Evolutionary conservation across 2,888 invertebrate genomes (phyloP).

Genomic region (Agrotis segetum): DNA sequence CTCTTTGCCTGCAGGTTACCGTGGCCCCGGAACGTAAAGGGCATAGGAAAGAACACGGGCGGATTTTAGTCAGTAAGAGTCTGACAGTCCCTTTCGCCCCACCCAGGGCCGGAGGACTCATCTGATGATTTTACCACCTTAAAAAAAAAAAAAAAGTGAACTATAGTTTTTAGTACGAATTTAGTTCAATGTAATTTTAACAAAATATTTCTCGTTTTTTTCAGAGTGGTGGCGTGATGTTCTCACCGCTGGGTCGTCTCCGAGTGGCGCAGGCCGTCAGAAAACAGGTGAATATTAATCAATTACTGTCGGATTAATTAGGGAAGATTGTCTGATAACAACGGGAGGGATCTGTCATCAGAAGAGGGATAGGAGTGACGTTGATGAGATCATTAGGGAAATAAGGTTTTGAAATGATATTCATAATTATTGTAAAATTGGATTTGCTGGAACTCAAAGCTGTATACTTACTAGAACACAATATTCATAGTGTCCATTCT

Average conservation of each 20-base stretch:
- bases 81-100: too few relatives aligned
- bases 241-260: slow-evolving; percentile 87
- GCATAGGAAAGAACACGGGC: too few relatives aligned
- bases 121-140: too few relatives aligned
- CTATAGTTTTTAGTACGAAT: too few relatives aligned
- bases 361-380: neutral
- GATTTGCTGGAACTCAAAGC: neutral
- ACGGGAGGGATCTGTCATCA: slow-evolving; percentile 17
- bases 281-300: slow-evolving; percentile 82
- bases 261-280: slow-evolving; percentile 89
- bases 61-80: too few relatives aligned
- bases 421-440: neutral
- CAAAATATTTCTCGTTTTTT: slow-evolving; percentile 62
- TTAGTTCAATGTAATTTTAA: too few relatives aligned
- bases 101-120: too few relatives aligned
- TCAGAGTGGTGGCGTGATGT: slow-evolving; percentile 90
- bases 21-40: too few relatives aligned
- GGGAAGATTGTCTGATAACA: slow-evolving; percentile 1
- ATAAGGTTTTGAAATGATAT: neutral
- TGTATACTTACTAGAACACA: neutral
- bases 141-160: too few relatives aligned
- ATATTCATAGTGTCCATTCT: too few relatives aligned
- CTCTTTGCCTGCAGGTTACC: too few relatives aligned
- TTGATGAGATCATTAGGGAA: slow-evolving; percentile 12
- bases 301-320: slow-evolving; percentile 39